phyloP scores from a whole-genome alignment of 2,888 invertebrate species.

The Kuschelorhynchus macadamiae region DNA sequence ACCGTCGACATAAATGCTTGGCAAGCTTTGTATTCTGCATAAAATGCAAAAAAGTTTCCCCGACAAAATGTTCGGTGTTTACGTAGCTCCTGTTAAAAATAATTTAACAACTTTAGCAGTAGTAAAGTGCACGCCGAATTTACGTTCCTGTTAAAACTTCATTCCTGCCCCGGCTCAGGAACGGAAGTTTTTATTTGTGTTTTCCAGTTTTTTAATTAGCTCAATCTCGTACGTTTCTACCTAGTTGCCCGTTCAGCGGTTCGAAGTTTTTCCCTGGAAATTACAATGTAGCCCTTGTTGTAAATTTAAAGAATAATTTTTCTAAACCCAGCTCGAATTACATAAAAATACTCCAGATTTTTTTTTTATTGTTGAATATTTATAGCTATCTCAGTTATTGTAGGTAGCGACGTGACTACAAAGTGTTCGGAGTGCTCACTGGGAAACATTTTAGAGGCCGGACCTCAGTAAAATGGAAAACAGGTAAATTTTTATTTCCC shows the following conservation, averaged over 20 bases:
- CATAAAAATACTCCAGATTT: neutral
- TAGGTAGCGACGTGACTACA: too few species aligned
- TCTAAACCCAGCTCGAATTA: too few species aligned
- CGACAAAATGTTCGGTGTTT: slow-evolving; percentile 34
- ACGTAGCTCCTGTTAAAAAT: slow-evolving; percentile 41
- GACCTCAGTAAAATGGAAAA: too few species aligned
- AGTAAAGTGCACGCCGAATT: slow-evolving; percentile 19
- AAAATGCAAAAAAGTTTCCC: slow-evolving; percentile 30
- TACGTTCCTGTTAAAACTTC: slow-evolving; percentile 28
- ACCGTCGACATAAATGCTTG: slow-evolving; percentile 22
- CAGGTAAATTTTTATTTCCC: too few species aligned
- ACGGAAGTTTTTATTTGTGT: slow-evolving; percentile 37
- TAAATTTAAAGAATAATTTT: too few species aligned
- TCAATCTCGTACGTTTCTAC: neutral
- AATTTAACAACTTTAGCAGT: slow-evolving; percentile 42
- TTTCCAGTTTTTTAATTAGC: slow-evolving; percentile 40
- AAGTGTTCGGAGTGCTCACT: too few species aligned
- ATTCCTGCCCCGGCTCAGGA: slow-evolving; percentile 8
- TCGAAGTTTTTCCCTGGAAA: too few species aligned
- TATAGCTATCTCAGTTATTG: too few species aligned
- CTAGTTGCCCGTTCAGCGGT: too few species aligned
- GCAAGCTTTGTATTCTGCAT: slow-evolving; percentile 26
- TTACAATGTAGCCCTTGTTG: too few species aligned
- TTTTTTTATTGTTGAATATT: too few species aligned
- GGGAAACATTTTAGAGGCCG: too few species aligned